Evolutionary conservation across 2,113 vertebrate species (phyloP).

Genomic region (Aspidoscelis tigris): DNA sequence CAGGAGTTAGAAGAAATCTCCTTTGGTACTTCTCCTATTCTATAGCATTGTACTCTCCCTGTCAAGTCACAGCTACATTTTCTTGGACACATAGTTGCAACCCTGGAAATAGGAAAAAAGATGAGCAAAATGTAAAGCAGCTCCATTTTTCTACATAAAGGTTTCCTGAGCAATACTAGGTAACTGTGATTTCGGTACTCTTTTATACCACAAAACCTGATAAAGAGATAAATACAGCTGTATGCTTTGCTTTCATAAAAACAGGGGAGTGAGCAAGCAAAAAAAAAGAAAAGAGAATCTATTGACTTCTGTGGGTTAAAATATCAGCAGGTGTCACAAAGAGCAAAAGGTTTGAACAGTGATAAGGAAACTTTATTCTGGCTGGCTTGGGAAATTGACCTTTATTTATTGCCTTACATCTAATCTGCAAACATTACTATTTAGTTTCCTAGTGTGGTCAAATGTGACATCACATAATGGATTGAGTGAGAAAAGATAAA

Average conservation of each 20-base stretch:
- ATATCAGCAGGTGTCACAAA: constrained; percentile 77
- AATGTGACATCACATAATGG: constrained; percentile 74
- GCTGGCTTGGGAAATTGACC: constrained; percentile 76
- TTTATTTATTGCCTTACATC: constrained; percentile 81
- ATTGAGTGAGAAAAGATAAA: constrained; percentile 73
- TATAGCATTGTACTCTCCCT: constrained; percentile 79
- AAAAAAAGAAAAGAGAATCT: constrained; percentile 68
- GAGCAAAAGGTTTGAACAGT: constrained; percentile 75
- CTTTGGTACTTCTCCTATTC: constrained; percentile 70
- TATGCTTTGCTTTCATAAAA: constrained; percentile 70
- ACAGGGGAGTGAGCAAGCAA: constrained; percentile 23
- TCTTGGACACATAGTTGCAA: constrained; percentile 71
- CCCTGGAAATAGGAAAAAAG: constrained; percentile 57
- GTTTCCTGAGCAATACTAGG: constrained; percentile 33
- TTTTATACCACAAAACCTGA: constrained; percentile 76
- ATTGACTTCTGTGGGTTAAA: constrained; percentile 74
- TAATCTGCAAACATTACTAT: constrained; percentile 78
- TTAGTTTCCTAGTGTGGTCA: constrained; percentile 80
- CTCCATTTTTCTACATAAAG: constrained; percentile 69
- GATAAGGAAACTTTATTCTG: constrained; percentile 78
- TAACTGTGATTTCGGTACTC: constrained; percentile 37
- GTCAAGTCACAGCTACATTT: constrained; percentile 79
- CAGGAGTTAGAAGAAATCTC: constrained; percentile 72
- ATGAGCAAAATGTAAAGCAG: constrained; percentile 56
- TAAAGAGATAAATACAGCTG: constrained; percentile 74